Base-by-base conservation (phyloP, 1,140 invertebrate species). In the Ruditapes philippinarum region DNA sequence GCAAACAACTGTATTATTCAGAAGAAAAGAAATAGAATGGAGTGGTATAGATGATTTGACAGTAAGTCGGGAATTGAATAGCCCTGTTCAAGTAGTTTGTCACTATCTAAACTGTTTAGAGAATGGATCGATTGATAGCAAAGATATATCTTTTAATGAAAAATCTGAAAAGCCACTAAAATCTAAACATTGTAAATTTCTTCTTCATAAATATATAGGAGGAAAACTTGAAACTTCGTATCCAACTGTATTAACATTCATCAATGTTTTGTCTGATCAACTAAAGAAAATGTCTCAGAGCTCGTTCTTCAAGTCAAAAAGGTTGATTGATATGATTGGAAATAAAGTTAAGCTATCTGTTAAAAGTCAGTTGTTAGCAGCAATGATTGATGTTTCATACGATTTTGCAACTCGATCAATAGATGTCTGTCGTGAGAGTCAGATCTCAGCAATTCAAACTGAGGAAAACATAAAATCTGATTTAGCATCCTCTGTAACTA, bases 41-140 rank as follows among this genome's bases (percentile, higher is more conserved):
- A 65, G 87, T 25, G 60, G 89, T 40, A 90, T 90, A 62, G 25
- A 65, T 0, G 57, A 82, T 22, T 83, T 92, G 4, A 42, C 62
- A n/a, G 60, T 89, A 12, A 70, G 86, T n/a, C 57, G 17, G 7
- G 92, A 93, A 82, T 25, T 91, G 0, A 84, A 87, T 28, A 93
- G 92, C 80, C 87, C 92, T n/a, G 25, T 90, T 17, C 92, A 93
- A 54, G 85, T 93, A 45, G 91, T 93, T 1, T 93, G 91, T 36
- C 62, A 84, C 45, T 93, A 92, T 38, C 40, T 93, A 0, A 38
- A 91, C 22, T 17, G 22, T 5, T 62, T 89, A 17, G 84, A 89
- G 40, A 33, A 74, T 2, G 78, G 54, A 42, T 54, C 22, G 0
- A 31, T 93, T 7, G 89, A 93, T 62, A 87, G 36, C 17, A 73